Evolutionary conservation across 1,140 invertebrate genomes (phyloP).

Genomic region (Steinernema feltiae): DNA sequence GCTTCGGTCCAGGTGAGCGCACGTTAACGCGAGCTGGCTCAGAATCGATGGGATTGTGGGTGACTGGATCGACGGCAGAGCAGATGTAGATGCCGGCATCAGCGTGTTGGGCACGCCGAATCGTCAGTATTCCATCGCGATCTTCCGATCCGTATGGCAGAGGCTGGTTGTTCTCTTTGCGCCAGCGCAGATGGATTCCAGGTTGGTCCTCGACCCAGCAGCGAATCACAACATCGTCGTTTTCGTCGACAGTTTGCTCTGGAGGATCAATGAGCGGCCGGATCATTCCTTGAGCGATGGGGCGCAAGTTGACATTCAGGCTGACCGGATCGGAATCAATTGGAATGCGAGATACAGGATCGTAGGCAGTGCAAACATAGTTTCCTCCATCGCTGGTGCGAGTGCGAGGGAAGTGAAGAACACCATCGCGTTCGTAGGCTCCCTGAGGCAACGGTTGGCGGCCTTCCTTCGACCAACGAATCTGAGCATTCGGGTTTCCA

Average conservation of each 20-base stretch:
- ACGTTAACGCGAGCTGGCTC: slow-evolving; percentile 39
- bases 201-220: slow-evolving; percentile 52
- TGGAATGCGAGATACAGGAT: slow-evolving; percentile 43
- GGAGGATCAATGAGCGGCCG: slow-evolving; percentile 35
- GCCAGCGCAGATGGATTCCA: slow-evolving; percentile 25
- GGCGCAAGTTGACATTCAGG: slow-evolving; percentile 44
- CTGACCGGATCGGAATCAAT: slow-evolving; percentile 44
- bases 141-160: slow-evolving; percentile 30
- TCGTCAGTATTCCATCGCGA: slow-evolving; percentile 27
- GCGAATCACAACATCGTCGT: slow-evolving; percentile 40
- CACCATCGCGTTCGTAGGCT: slow-evolving; percentile 43
- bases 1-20: slow-evolving; percentile 37
- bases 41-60: slow-evolving; percentile 39
- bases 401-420: slow-evolving; percentile 39
- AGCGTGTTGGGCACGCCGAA: slow-evolving; percentile 29
- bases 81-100: slow-evolving; percentile 52
- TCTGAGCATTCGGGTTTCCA: slow-evolving; percentile 47
- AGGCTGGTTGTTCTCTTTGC: slow-evolving; percentile 24
- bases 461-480: slow-evolving; percentile 38
- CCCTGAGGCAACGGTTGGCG: slow-evolving; percentile 43
- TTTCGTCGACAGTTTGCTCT: slow-evolving; percentile 43
- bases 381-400: slow-evolving; percentile 32
- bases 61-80: slow-evolving; percentile 29
- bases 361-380: slow-evolving; percentile 44
- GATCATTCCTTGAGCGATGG: slow-evolving; percentile 15